Conservation (phyloP, 2,797 vertebrate genomes). For the Thripadectes ignobilis region DNA sequence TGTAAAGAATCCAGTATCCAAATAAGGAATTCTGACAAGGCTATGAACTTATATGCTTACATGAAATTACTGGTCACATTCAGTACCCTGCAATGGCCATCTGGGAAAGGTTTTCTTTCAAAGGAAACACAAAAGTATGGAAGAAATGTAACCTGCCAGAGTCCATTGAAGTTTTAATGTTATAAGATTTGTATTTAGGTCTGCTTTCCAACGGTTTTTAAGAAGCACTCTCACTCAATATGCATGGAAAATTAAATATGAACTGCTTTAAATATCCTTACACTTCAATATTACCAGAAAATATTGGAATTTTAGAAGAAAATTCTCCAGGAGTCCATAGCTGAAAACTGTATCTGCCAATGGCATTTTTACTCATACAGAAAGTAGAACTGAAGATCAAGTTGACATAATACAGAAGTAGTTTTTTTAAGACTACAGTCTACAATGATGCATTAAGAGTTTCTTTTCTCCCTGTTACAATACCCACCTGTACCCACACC, state of each 20-base stretch:
- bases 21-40: slow-evolving; percentile 45
- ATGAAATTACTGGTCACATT: slow-evolving; percentile 66
- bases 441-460: background rate
- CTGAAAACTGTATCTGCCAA: background rate
- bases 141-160: slow-evolving; percentile 31
- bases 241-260: background rate
- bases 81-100: slow-evolving; percentile 28
- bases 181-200: background rate
- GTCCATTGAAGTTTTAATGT: background rate
- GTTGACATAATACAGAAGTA: background rate
- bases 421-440: background rate
- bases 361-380: background rate
- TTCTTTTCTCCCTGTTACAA: background rate
- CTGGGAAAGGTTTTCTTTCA: slow-evolving; percentile 46
- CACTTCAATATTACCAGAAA: background rate
- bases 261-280: background rate
- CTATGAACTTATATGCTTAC: slow-evolving; percentile 62
- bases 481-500: background rate
- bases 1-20: slow-evolving; percentile 52
- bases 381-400: background rate
- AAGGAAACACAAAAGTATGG: background rate
- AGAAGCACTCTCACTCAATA: background rate
- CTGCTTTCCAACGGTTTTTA: background rate
- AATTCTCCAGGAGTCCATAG: background rate
- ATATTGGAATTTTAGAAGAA: background rate